Evolutionary conservation across 2,797 vertebrate genomes (phyloP).

Genomic region (Sebastes diaconus): DNA sequence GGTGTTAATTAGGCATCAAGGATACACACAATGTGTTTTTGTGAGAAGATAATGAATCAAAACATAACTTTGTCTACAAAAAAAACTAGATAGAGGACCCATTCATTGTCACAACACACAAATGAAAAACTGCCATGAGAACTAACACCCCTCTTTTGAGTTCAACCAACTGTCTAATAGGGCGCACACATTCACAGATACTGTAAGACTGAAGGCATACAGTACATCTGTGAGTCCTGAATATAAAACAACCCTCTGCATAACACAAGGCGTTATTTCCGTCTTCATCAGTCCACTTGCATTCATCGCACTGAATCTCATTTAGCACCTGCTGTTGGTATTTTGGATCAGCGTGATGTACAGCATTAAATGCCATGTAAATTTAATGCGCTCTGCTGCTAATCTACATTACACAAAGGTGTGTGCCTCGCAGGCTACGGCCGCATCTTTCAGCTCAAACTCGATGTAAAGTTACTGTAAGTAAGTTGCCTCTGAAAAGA

Average conservation of each 20-base stretch:
- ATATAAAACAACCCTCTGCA: constrained; percentile 57
- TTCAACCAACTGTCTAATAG: constrained; percentile 7
- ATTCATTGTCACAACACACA: too few relatives aligned
- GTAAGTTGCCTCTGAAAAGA: constrained; percentile 5
- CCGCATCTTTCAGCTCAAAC: not conserved
- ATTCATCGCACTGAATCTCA: constrained; percentile 70
- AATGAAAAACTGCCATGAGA: not conserved
- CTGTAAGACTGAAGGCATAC: constrained; percentile 18
- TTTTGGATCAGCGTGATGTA: constrained; percentile 51
- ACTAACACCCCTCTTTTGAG: not conserved
- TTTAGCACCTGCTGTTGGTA: constrained; percentile 72
- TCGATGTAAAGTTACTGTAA: constrained; percentile 3
- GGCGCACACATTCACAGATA: constrained; percentile 13
- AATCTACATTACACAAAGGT: constrained; percentile 25
- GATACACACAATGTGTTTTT: not conserved
- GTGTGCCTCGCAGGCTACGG: not conserved
- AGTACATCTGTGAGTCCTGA: constrained; percentile 27
- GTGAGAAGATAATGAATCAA: not conserved
- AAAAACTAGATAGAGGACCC: too few relatives aligned
- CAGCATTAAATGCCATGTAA: constrained; percentile 55
- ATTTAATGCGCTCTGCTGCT: constrained; percentile 22
- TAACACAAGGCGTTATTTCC: constrained; percentile 39
- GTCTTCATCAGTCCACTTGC: constrained; percentile 39
- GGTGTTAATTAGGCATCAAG: not conserved
- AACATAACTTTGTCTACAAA: not conserved